Base-by-base conservation (phyloP, 2,888 invertebrate species). In the Oscheius sp. region DNA sequence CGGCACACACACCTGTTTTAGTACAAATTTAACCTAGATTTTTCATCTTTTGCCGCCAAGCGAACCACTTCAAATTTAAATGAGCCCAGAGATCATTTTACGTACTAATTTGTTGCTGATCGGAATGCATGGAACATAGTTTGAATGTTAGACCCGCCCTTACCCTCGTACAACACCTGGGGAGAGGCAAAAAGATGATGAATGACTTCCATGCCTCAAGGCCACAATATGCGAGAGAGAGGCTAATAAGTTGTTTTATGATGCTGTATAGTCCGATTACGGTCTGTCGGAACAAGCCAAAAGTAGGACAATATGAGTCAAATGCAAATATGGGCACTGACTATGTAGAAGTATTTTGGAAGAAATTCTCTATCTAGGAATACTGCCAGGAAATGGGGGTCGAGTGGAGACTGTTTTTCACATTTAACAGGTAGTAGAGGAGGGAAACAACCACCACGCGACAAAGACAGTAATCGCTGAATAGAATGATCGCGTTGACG, bases 1-100 rank as follows among this genome's bases (percentile, higher is more conserved):
- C 21, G 27, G 16, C 27, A 23, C 58, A 29, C 58, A 58, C 52
- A 66, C 66, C 66, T 66, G 66, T 29, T 66, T 49, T 35, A 61
- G 18, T 66, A 49, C 61, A 61, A 61, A 61, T 41, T 45, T 61
- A 45, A 41, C 61, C 61, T 21, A 61, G 21, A 43, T 61, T 61
- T 59, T 35, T 35, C 35, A 35, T 35, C 35, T 35, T 9, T 9
- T 9, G 35, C n/a, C n/a, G n/a, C n/a, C n/a, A n/a, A n/a, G n/a
- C 35, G 35, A 9, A 6, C 35, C 35, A 35, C 35, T 35, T 35
- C 35, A 35, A 35, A 35, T 35, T 3, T 35, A 35, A 35, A 35
- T 9, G 35, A 9, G 5, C 35, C 35, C 35, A 35, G 35, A 35
- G 35, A 35, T 35, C 35, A 35, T 35, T 35, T 35, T 9, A 35